Evolutionary conservation across 1,140 invertebrate species (phyloP).

Genomic region (Dreissena polymorpha): DNA sequence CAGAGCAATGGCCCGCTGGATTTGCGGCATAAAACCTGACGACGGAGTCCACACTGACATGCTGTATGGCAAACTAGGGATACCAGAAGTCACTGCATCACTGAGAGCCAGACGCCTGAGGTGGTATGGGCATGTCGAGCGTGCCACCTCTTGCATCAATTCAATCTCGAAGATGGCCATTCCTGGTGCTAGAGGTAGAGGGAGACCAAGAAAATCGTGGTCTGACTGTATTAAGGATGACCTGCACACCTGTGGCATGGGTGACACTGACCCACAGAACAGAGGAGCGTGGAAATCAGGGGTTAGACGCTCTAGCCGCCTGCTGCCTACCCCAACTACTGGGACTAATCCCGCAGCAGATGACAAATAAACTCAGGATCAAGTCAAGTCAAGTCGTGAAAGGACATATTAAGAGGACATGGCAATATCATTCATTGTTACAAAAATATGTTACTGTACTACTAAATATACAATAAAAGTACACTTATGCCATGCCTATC

Average conservation of each 20-base stretch:
- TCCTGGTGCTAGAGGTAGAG: neutral
- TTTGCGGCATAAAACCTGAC: too few relatives aligned
- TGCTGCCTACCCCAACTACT: slow-evolving; percentile 3
- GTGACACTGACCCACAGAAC: neutral
- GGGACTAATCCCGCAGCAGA: neutral
- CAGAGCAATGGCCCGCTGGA: too few relatives aligned
- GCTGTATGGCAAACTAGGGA: neutral
- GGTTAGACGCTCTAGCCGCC: slow-evolving; percentile 6
- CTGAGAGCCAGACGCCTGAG: neutral
- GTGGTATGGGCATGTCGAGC: slow-evolving; percentile 5
- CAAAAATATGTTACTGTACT: too few relatives aligned
- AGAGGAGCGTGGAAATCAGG: slow-evolving; percentile 5
- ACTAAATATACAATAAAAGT: too few relatives aligned
- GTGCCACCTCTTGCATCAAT: slow-evolving; percentile 2
- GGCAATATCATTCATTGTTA: too few relatives aligned
- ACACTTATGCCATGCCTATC: too few relatives aligned
- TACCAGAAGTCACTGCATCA: neutral
- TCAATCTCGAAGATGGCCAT: slow-evolving; percentile 1
- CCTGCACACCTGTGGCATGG: neutral
- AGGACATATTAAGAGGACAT: too few relatives aligned
- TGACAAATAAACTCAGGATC: too few relatives aligned
- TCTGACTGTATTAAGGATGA: neutral
- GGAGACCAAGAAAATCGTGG: neutral
- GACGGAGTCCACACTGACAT: too few relatives aligned
- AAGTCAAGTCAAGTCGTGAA: too few relatives aligned